Conservation (phyloP, 1,140 invertebrate genomes). For the Eupeodes corollae region DNA sequence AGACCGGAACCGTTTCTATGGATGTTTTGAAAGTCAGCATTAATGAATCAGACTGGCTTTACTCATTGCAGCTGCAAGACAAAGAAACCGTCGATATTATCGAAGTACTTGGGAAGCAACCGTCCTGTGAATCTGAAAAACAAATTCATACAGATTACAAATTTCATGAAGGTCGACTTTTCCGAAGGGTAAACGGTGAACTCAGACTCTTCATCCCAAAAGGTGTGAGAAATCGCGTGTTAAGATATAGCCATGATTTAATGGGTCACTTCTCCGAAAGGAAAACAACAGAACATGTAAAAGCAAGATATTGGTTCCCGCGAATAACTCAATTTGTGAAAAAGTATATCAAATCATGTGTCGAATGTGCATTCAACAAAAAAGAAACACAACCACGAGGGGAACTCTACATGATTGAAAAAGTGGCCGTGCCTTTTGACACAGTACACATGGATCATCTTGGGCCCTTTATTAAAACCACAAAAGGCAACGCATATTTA, state of each 20-base stretch:
- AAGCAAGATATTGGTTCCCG: conserved; percentile 18
- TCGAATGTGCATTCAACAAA: conserved; percentile 3
- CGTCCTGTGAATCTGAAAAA: too few relatives aligned
- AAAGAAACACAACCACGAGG: conserved; percentile 5
- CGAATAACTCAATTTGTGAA: conserved; percentile 17
- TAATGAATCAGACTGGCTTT: too few relatives aligned
- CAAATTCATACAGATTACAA: conserved; percentile 4
- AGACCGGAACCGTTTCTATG: too few relatives aligned
- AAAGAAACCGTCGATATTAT: too few relatives aligned
- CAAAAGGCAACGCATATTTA: conserved; percentile 33
- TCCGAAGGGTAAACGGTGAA: not conserved
- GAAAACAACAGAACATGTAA: conserved; percentile 14
- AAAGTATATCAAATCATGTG: conserved; percentile 9
- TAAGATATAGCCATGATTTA: too few relatives aligned
- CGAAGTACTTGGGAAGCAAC: too few relatives aligned
- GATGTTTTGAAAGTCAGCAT: too few relatives aligned
- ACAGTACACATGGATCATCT: conserved; percentile 25
- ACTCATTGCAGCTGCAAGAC: too few relatives aligned
- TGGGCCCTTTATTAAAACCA: conserved; percentile 19
- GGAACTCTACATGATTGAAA: conserved; percentile 18
- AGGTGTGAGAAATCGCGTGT: conserved; percentile 5
- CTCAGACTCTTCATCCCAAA: conserved; percentile 4
- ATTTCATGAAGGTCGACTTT: conserved; percentile 2
- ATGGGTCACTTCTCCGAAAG: conserved; percentile 15
- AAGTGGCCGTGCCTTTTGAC: conserved; percentile 18